phyloP scores from a whole-genome alignment of 2,888 invertebrate genomes.

The Sinopyrophorus schimmeli region DNA sequence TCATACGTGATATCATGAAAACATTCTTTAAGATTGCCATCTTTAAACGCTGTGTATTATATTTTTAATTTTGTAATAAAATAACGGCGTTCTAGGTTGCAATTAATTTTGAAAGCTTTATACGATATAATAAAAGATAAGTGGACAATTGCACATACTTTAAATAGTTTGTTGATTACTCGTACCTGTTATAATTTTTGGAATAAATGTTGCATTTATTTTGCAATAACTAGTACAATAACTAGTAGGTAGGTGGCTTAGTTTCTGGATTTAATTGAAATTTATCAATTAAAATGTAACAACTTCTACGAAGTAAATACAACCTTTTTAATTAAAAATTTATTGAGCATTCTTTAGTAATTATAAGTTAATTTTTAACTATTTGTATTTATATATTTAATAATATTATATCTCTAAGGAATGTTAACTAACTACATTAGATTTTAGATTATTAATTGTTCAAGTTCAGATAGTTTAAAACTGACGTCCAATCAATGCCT shows the following conservation, averaged over 20 bases:
- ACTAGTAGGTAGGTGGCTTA: no score
- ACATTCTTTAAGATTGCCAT: conserved; percentile 43
- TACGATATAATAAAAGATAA: conserved; percentile 56
- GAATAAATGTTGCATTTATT: no score
- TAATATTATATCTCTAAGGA: conserved; percentile 5
- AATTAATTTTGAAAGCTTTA: conserved; percentile 56
- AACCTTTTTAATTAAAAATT: no score
- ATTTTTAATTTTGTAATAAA: conserved; percentile 54
- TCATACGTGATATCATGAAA: conserved; percentile 46
- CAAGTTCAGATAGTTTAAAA: not conserved
- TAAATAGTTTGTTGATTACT: conserved; percentile 24
- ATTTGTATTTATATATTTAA: not conserved
- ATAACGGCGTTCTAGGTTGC: conserved; percentile 50
- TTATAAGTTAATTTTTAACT: no score
- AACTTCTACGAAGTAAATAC: no score
- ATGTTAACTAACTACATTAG: conserved; percentile 8
- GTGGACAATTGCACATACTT: conserved; percentile 39
- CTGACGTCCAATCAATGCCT: conserved; percentile 11
- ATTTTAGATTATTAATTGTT: conserved; percentile 11
- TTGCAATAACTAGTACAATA: no score
- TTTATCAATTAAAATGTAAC: no score
- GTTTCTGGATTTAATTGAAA: no score
- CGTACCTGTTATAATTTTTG: no score
- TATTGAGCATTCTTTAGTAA: no score
- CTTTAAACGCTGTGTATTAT: conserved; percentile 42